Conservation (phyloP, 2,888 invertebrate genomes). For the Aphodius sticticus region DNA sequence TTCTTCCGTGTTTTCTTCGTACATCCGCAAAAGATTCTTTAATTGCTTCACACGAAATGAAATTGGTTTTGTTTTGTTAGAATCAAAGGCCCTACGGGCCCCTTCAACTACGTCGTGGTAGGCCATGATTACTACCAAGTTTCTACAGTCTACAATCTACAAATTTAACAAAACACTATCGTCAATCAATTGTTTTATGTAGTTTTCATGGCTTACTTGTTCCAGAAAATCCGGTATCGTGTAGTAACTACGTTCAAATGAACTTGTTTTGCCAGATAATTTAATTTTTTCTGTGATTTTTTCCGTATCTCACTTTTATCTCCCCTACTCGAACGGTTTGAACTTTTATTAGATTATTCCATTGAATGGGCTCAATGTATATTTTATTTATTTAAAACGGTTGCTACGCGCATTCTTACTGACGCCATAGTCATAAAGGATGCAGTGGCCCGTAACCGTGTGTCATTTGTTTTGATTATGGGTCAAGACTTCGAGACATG, state of each 20-base stretch:
- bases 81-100: constrained; percentile 76
- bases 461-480: no score
- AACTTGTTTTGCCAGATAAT: background rate
- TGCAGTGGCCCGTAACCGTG: no score
- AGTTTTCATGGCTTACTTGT: background rate
- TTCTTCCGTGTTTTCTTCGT: constrained; percentile 79
- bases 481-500: no score
- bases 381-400: no score
- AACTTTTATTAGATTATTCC: no score
- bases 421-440: no score
- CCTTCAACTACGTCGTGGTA: constrained; percentile 69
- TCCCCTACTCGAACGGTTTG: no score
- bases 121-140: background rate
- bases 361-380: no score
- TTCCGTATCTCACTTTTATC: no score
- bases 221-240: background rate
- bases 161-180: background rate
- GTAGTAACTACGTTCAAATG: background rate
- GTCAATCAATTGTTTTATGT: background rate
- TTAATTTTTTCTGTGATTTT: no score
- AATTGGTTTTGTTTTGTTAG: constrained; percentile 81
- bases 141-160: background rate
- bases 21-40: constrained; percentile 74
- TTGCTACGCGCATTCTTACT: no score
- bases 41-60: constrained; percentile 85